Evolutionary conservation across 2,797 vertebrate genomes (phyloP).

Genomic region (Cottoperca gobio): DNA sequence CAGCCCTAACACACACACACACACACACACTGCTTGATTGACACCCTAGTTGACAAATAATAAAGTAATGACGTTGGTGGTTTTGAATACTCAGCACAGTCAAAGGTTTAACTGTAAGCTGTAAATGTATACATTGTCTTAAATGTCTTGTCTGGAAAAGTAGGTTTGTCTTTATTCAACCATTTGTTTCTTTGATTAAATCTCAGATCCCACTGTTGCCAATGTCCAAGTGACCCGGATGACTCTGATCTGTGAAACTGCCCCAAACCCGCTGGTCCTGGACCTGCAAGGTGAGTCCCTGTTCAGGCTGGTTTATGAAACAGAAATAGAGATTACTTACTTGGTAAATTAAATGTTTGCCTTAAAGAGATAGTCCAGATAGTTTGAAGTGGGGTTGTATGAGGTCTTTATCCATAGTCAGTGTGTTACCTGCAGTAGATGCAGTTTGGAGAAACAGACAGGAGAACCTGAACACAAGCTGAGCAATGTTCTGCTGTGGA

Average conservation of each 20-base stretch:
- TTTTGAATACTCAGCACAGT: too few species aligned
- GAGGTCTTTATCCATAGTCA: too few species aligned
- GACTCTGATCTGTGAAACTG: conserved; percentile 87
- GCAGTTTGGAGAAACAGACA: too few species aligned
- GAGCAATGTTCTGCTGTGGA: too few species aligned
- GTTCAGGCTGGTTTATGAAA: neutral
- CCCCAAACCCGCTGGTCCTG: conserved; percentile 90
- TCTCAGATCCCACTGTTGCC: conserved; percentile 85
- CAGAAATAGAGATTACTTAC: neutral
- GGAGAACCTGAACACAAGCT: too few species aligned
- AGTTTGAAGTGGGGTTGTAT: too few species aligned
- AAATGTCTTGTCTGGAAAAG: neutral
- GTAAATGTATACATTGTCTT: neutral
- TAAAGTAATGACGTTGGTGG: neutral
- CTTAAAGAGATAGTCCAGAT: neutral
- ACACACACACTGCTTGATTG: neutral
- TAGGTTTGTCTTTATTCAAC: neutral
- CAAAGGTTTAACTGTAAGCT: neutral
- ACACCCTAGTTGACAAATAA: neutral
- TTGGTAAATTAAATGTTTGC: neutral
- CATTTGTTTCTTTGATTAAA: neutral
- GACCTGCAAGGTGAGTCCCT: conserved; percentile 91
- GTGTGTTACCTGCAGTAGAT: too few species aligned
- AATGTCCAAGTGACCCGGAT: conserved; percentile 94
- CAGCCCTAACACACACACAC: too few species aligned